Conservation (phyloP, 2,888 invertebrate species). For the Oligia latruncula region DNA sequence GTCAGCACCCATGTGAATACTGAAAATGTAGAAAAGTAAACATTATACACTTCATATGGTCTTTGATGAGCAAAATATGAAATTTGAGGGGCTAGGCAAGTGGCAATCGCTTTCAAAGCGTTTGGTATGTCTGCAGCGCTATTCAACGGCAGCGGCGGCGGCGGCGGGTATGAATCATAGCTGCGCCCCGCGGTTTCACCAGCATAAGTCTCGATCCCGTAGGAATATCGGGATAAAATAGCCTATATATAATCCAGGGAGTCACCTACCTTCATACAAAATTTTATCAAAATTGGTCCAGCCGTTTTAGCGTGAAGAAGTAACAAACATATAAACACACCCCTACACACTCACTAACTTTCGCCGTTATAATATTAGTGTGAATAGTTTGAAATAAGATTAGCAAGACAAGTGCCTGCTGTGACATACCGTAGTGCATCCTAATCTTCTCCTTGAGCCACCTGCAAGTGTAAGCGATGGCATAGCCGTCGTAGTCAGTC, state of each 20-base stretch:
- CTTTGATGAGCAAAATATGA: neutral
- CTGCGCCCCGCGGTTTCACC: no score
- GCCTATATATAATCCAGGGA: no score
- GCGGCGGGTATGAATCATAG: no score
- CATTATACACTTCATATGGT: neutral
- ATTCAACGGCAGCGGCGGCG: neutral
- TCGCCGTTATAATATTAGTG: no score
- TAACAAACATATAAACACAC: no score
- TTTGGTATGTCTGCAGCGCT: neutral
- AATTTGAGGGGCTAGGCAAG: neutral
- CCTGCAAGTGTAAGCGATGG: conserved; percentile 85
- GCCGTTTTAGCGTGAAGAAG: no score
- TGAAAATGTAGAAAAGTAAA: conserved; percentile 69
- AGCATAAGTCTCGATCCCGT: no score
- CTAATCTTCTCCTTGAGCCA: conserved; percentile 80
- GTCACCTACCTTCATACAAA: no score
- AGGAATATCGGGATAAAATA: no score
- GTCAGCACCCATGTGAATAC: conserved; percentile 85
- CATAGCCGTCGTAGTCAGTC: conserved; percentile 84
- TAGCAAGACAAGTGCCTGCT: neutral
- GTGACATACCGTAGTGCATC: conserved; percentile 82
- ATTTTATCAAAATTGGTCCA: no score
- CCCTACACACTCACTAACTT: no score
- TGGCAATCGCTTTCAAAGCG: neutral
- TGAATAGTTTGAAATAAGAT: neutral